These are phyloP conservation scores for Oasisia sp. DNA, from an alignment of 2,888 invertebrate genomes.

Conservation along the genomic window DNA sequence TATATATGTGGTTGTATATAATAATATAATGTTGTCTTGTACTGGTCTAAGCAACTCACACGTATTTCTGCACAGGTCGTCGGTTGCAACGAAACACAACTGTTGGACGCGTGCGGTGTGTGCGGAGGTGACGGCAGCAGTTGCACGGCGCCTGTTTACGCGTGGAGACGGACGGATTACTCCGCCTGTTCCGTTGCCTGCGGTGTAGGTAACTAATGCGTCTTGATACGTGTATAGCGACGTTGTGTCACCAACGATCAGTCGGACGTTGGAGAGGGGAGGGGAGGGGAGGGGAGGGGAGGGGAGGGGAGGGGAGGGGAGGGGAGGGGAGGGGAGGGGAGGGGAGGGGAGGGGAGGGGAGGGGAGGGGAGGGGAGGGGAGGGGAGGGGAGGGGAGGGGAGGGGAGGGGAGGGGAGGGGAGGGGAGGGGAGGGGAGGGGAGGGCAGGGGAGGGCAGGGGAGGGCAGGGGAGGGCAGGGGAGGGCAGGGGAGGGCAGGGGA, in stretches of 20 bases:
- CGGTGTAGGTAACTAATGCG: constrained; percentile 84
- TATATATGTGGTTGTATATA: too few species aligned
- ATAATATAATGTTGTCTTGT: neutral
- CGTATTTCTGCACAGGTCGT: neutral
- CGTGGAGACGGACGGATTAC: constrained; percentile 79
- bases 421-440: too few species aligned
- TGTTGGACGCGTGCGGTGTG: constrained; percentile 70
- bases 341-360: too few species aligned
- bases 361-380: too few species aligned
- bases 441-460: too few species aligned
- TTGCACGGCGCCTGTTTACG: constrained; percentile 78
- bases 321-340: too few species aligned
- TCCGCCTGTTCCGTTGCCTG: constrained; percentile 92
- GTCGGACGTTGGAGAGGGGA: neutral
- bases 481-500: too few species aligned
- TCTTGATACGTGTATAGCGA: neutral
- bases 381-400: too few species aligned
- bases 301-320: too few species aligned
- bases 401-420: too few species aligned
- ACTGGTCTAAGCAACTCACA: neutral
- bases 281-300: too few species aligned
- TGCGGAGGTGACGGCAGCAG: constrained; percentile 72
- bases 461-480: too few species aligned
- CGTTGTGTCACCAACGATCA: neutral
- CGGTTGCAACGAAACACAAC: constrained; percentile 38